phyloP scores from a whole-genome alignment of 2,888 invertebrate genomes.

The Mesorhabditis sp. region DNA sequence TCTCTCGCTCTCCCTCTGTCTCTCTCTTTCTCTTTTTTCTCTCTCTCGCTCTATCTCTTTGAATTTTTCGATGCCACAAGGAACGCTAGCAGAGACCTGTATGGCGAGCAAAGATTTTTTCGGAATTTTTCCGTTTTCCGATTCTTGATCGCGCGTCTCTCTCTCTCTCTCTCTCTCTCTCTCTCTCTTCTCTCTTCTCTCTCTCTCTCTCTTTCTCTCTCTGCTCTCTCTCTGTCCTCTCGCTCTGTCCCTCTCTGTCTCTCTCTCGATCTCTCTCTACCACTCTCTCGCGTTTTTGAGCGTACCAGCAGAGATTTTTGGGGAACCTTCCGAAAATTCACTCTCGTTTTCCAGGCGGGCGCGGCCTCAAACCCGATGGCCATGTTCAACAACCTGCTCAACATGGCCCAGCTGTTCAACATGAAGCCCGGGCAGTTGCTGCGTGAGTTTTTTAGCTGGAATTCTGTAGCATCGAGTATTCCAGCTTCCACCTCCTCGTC shows the following conservation, averaged over 20 bases:
- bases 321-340: constrained; percentile 4
- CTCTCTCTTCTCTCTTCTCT: constrained; percentile 7
- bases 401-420: constrained; percentile 22
- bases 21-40: no score
- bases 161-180: constrained; percentile 2
- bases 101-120: background rate
- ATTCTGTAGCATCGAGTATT: background rate
- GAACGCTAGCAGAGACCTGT: background rate
- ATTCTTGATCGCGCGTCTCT: background rate
- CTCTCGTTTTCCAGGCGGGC: constrained; percentile 4
- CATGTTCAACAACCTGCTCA: constrained; percentile 22
- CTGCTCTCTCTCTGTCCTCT: background rate
- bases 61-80: background rate
- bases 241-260: no score
- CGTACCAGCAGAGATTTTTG: background rate
- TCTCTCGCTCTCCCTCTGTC: no score
- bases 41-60: no score
- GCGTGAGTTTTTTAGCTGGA: background rate
- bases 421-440: constrained; percentile 6
- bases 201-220: constrained; percentile 9
- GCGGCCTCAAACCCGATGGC: constrained; percentile 9
- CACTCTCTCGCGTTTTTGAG: no score
- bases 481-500: background rate
- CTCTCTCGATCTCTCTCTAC: no score
- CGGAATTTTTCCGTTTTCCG: background rate